A percentile compares a stretch with the other conserved stretches of the same genome.
These are phyloP conservation scores for Myotis davidii DNA, from an alignment of 2,113 vertebrate genomes.

Conservation along the genomic window DNA sequence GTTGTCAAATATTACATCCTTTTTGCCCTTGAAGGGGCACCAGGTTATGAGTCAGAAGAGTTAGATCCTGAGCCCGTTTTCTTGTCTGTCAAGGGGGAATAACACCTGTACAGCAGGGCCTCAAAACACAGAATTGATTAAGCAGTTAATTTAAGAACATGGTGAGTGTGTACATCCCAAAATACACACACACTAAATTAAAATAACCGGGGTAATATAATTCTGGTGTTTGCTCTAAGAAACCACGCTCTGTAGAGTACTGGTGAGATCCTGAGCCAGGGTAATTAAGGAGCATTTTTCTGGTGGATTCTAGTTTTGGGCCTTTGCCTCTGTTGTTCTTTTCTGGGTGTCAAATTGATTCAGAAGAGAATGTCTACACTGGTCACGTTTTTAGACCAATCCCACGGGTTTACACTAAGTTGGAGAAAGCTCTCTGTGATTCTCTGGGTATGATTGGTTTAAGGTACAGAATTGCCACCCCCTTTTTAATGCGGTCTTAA, in stretches of 20 bases:
- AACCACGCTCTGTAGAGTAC: not conserved
- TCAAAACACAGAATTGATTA: not conserved
- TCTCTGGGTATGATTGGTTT: not conserved
- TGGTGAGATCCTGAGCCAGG: not conserved
- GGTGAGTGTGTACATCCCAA: not conserved
- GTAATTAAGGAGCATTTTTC: not conserved
- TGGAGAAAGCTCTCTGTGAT: not conserved
- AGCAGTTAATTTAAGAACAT: slow-evolving; percentile 4
- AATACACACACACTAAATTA: not conserved
- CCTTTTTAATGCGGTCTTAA: not conserved
- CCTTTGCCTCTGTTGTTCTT: not conserved
- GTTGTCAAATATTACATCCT: slow-evolving; percentile 11
- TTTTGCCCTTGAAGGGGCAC: not conserved
- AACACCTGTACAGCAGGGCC: not conserved
- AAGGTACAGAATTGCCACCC: not conserved
- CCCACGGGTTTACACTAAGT: not conserved
- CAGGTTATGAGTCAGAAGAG: not conserved
- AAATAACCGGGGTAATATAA: not conserved
- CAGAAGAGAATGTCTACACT: not conserved
- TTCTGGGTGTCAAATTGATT: not conserved
- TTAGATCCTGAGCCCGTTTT: not conserved
- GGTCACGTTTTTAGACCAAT: not conserved
- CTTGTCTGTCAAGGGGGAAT: not conserved
- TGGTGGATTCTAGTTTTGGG: not conserved
- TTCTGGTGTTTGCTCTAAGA: not conserved